phyloP scores from a whole-genome alignment of 2,888 invertebrate genomes.

The Hyppa rectilinea region DNA sequence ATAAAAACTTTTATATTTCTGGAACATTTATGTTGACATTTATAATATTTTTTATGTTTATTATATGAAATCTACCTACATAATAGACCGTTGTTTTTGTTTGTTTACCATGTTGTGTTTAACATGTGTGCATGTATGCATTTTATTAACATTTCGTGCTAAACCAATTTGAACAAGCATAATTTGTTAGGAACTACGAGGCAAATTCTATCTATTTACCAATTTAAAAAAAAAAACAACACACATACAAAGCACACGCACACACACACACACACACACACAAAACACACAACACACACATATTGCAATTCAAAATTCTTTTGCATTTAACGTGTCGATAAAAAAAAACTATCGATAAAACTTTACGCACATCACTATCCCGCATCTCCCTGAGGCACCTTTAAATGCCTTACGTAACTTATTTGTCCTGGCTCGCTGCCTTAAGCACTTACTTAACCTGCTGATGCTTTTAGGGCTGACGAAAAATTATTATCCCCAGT shows the following conservation, averaged over 20 bases:
- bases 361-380: constrained; percentile 41
- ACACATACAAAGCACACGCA: too few relatives aligned
- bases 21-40: not conserved
- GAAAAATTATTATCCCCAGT: constrained; percentile 60
- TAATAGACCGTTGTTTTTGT: not conserved
- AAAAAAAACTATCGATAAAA: constrained; percentile 19
- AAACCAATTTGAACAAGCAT: not conserved
- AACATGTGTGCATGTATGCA: not conserved
- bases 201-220: not conserved
- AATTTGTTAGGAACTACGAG: not conserved
- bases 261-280: too few relatives aligned
- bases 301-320: not conserved
- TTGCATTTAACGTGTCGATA: not conserved
- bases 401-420: constrained; percentile 67
- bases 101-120: not conserved
- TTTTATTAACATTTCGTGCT: not conserved
- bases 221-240: too few relatives aligned
- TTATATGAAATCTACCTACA: not conserved
- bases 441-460: constrained; percentile 66
- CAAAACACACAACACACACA: too few relatives aligned
- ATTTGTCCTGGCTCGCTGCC: constrained; percentile 68
- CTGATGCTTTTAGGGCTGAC: constrained; percentile 62
- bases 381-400: constrained; percentile 53
- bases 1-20: not conserved
- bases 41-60: not conserved